A percentile compares a stretch with the other conserved stretches of the same genome.
Conservation (phyloP, 2,797 vertebrate species). For the Alexandromys oeconomus region DNA sequence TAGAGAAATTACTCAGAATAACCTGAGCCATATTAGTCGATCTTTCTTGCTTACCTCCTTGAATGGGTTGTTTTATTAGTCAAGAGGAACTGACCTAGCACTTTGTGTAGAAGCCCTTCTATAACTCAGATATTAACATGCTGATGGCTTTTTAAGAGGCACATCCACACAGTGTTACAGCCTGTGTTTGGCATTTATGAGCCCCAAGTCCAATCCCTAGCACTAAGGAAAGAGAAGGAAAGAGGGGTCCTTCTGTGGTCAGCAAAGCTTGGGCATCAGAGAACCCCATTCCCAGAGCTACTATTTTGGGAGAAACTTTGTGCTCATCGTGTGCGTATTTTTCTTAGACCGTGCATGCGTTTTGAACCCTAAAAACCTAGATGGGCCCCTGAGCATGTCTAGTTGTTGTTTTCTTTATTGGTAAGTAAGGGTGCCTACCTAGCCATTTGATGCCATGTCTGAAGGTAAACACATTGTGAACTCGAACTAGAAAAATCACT, state of each 20-base stretch:
- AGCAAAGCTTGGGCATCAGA: neutral
- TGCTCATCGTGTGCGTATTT: neutral
- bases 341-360: neutral
- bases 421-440: neutral
- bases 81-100: neutral
- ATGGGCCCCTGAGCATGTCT: neutral
- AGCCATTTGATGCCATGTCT: neutral
- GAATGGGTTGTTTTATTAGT: constrained; percentile 28
- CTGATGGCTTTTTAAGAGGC: neutral
- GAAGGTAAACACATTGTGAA: neutral
- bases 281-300: neutral
- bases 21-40: neutral
- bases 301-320: neutral
- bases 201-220: neutral
- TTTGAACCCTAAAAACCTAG: neutral
- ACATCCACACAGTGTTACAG: neutral
- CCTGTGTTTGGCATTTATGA: neutral
- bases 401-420: neutral
- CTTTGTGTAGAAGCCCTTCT: neutral
- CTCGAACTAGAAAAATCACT: constrained; percentile 24
- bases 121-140: constrained; percentile 24
- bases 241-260: neutral
- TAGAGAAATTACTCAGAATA: neutral
- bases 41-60: neutral
- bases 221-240: no score